phyloP scores from a whole-genome alignment of 2,797 vertebrate genomes.

The Gallinago stenura region DNA sequence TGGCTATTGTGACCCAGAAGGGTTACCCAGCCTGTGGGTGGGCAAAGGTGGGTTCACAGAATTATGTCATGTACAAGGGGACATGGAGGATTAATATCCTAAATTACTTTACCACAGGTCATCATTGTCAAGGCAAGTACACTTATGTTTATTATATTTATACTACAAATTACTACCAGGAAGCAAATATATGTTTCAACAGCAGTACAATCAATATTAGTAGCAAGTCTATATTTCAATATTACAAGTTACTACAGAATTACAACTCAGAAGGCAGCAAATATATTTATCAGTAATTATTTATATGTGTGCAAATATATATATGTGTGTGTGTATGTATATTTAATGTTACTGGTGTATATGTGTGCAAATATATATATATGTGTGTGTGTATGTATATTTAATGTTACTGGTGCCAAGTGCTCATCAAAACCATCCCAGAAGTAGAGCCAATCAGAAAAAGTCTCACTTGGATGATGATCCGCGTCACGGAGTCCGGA shows the following conservation, averaged over 20 bases:
- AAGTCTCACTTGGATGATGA: not conserved
- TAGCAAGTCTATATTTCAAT: not conserved
- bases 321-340: too few relatives aligned
- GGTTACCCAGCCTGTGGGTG: not conserved
- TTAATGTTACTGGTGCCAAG: not conserved
- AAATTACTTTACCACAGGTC: not conserved
- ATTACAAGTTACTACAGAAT: not conserved
- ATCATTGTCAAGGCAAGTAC: not conserved
- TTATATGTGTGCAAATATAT: not conserved
- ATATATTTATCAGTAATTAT: not conserved
- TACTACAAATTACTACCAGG: not conserved
- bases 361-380: too few relatives aligned
- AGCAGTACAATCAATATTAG: not conserved
- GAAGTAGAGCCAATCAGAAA: not conserved
- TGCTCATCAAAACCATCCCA: not conserved
- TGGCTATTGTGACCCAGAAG: rapidly evolving
- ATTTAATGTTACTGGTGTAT: not conserved
- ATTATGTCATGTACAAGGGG: rapidly evolving
- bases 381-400: not conserved
- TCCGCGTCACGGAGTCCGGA: rapidly evolving
- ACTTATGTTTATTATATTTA: not conserved
- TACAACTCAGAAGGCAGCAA: not conserved
- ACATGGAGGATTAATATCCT: not conserved
- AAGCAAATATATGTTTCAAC: not conserved
- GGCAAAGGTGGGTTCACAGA: not conserved